Percentiles rank a stretch among this genome's conserved stretches.
phyloP scores from a whole-genome alignment of 2,888 invertebrate species.

The Pseudococcus jackbeardsleyi region DNA sequence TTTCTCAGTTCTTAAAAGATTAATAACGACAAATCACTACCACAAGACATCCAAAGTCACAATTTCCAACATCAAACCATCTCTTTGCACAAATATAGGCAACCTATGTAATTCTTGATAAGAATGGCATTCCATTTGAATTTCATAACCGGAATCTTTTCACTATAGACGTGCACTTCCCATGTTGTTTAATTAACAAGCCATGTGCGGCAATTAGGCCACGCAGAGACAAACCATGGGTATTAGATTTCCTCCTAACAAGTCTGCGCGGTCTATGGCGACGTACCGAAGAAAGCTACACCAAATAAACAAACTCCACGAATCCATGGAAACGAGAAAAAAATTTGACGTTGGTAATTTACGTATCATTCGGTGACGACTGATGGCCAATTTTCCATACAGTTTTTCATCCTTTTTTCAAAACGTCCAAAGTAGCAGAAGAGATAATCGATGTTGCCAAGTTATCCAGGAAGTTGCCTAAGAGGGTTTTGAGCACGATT shows the following conservation, averaged over 20 bases:
- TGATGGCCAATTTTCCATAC: background rate
- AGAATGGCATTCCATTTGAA: constrained; percentile 35
- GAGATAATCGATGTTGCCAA: constrained; percentile 43
- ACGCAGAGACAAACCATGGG: background rate
- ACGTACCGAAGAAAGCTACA: background rate
- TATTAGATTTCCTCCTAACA: background rate
- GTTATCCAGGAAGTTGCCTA: constrained; percentile 28
- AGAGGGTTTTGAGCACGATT: background rate
- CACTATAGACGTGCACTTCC: constrained; percentile 30
- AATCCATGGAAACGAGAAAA: constrained; percentile 13
- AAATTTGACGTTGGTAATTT: background rate
- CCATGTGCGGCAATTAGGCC: constrained; percentile 44
- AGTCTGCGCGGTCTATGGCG: background rate
- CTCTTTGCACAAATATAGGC: background rate
- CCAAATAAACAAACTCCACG: constrained; percentile 11
- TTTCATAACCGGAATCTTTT: constrained; percentile 40
- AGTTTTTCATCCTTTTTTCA: background rate
- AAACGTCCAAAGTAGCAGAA: background rate
- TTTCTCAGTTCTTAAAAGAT: background rate
- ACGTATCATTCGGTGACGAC: background rate
- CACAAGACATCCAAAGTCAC: background rate
- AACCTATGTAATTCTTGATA: background rate
- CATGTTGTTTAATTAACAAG: constrained; percentile 35
- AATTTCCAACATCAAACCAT: background rate
- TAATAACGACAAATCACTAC: background rate